Conservation (phyloP, 1,140 invertebrate genomes). For the Apis florea region DNA sequence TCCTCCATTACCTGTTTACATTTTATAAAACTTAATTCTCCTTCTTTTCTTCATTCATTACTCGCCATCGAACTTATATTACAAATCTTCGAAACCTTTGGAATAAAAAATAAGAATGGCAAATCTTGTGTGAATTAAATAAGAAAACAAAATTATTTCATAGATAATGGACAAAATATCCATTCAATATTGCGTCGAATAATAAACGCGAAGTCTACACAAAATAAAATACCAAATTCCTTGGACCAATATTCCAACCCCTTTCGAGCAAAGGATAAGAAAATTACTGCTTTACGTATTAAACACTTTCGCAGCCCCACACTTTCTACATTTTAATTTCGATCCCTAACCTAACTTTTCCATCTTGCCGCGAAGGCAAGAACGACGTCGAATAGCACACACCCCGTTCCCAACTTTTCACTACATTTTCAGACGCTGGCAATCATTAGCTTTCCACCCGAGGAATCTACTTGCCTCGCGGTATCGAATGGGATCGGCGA, state of each 20-base stretch:
- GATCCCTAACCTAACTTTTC: neutral
- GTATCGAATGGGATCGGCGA: conserved; percentile 52
- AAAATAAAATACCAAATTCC: too few species aligned
- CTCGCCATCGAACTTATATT: too few species aligned
- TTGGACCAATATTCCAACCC: too few species aligned
- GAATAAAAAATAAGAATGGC: too few species aligned
- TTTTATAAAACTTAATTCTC: too few species aligned
- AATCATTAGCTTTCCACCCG: conserved; percentile 60
- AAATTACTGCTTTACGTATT: neutral
- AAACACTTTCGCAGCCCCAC: neutral
- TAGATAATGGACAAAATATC: neutral
- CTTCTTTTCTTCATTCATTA: too few species aligned
- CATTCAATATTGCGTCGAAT: too few species aligned
- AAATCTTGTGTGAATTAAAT: too few species aligned
- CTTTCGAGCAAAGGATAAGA: neutral
- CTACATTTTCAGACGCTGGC: conserved; percentile 29
- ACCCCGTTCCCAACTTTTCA: conserved; percentile 1
- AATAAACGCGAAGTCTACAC: too few species aligned
- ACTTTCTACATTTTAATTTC: conserved; percentile 31
- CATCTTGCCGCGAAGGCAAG: neutral
- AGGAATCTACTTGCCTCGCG: conserved; percentile 35
- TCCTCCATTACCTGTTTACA: neutral
- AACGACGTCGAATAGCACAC: neutral
- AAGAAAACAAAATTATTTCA: too few species aligned
- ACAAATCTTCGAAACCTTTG: too few species aligned